These are phyloP conservation scores for Acestrorhynchus altus DNA, from an alignment of 2,797 vertebrate genomes.

Conservation along the genomic window DNA sequence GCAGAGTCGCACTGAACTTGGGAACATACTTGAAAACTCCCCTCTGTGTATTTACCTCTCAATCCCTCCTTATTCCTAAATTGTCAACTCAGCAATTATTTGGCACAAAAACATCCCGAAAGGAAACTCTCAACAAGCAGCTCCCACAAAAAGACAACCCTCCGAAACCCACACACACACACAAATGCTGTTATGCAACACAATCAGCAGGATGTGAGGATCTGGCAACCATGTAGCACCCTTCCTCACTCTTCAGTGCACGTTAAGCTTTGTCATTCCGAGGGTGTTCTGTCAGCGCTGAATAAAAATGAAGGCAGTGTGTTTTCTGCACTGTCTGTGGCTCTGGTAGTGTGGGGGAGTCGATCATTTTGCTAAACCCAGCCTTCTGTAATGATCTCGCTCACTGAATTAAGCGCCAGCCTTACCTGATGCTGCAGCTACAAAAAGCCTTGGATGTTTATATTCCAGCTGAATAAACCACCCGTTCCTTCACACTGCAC, in stretches of 20 bases:
- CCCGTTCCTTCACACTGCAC: not conserved
- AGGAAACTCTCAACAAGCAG: conserved; percentile 50
- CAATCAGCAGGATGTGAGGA: conserved; percentile 56
- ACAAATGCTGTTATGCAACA: conserved; percentile 49
- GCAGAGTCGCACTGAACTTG: no score
- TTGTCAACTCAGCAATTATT: conserved; percentile 17
- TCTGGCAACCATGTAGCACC: conserved; percentile 55
- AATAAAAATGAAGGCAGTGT: conserved; percentile 64
- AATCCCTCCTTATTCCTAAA: not conserved
- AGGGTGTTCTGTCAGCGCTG: conserved; percentile 61
- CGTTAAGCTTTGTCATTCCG: conserved; percentile 53
- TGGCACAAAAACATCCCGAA: not conserved
- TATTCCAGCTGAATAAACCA: conserved; percentile 19
- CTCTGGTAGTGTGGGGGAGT: conserved; percentile 30
- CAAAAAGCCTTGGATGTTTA: conserved; percentile 26
- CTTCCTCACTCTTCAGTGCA: not conserved
- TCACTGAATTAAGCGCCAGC: conserved; percentile 28
- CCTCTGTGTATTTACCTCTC: conserved; percentile 32
- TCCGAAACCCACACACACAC: not conserved
- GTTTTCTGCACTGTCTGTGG: conserved; percentile 49
- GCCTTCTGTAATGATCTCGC: conserved; percentile 40
- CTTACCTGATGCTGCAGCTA: conserved; percentile 4
- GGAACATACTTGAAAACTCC: no score
- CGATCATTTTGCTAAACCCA: conserved; percentile 48
- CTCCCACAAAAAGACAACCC: not conserved